A percentile compares a stretch with the other conserved stretches of the same genome.
Conservation (phyloP, 2,113 vertebrate species). For the Anarhynchus alexandrinus region DNA sequence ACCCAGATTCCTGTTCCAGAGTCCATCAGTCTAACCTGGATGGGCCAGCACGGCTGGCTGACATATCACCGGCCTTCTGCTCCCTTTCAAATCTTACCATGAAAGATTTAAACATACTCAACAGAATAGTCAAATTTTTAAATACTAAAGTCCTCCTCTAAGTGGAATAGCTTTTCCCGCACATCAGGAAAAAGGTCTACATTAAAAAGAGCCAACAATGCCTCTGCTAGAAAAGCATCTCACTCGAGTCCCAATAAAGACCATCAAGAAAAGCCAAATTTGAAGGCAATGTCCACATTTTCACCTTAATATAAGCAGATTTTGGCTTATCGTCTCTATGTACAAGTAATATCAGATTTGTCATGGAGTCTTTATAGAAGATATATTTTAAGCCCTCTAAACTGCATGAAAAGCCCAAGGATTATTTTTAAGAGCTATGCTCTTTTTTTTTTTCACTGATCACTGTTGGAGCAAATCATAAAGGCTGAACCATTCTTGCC, state of each 20-base stretch:
- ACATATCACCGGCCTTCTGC: not conserved
- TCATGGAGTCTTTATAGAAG: conserved; percentile 45
- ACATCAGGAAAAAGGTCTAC: not conserved
- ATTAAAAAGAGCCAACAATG: not conserved
- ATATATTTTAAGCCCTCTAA: conserved; percentile 57
- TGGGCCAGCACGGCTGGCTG: not conserved
- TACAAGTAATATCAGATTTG: conserved; percentile 57
- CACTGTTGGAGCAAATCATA: conserved; percentile 27
- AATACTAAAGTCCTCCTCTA: not conserved
- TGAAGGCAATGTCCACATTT: conserved; percentile 29
- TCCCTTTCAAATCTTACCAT: not conserved
- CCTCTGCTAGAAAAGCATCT: not conserved
- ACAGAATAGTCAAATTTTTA: not conserved
- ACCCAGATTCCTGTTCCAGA: not conserved
- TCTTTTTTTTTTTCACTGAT: conserved; percentile 29
- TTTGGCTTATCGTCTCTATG: conserved; percentile 22
- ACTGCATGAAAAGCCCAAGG: conserved; percentile 27
- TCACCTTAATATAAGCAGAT: conserved; percentile 29
- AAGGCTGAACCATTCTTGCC: not conserved
- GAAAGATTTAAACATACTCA: not conserved
- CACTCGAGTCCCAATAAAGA: not conserved
- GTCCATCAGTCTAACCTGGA: not conserved
- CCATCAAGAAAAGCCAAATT: not conserved
- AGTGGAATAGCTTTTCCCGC: not conserved
- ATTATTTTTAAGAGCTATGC: conserved; percentile 51